phyloP scores from a whole-genome alignment of 2,888 invertebrate species.

The Didymodactylos carnosus region DNA sequence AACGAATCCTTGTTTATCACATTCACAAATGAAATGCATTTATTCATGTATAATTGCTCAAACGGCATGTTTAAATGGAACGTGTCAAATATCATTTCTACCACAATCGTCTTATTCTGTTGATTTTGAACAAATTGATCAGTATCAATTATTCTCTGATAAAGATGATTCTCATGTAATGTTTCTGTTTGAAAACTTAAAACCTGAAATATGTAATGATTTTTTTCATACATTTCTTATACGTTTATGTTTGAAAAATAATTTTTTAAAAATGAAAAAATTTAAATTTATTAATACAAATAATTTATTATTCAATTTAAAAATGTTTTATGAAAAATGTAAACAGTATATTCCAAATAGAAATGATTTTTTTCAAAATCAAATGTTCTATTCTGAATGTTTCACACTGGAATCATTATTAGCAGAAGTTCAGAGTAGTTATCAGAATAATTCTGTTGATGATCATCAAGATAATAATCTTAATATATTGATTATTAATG shows the following conservation, averaged over 20 bases:
- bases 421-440: too few species aligned
- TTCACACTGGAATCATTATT: not conserved
- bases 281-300: not conserved
- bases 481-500: not conserved
- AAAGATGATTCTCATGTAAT: not conserved
- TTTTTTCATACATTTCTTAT: not conserved
- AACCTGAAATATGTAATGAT: not conserved
- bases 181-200: not conserved
- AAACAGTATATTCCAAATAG: not conserved
- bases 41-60: not conserved
- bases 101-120: too few species aligned
- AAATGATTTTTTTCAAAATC: not conserved
- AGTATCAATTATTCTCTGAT: too few species aligned
- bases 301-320: not conserved
- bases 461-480: not conserved
- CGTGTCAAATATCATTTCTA: too few species aligned
- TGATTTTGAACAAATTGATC: too few species aligned
- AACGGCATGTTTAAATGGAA: too few species aligned
- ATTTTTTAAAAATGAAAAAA: not conserved
- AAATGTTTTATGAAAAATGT: not conserved
- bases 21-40: not conserved
- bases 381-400: not conserved
- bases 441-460: not conserved
- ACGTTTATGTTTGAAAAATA: not conserved
- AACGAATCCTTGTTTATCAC: not conserved